A percentile compares a stretch with the other conserved stretches of the same genome.
Evolutionary conservation across 2,113 vertebrate genomes (phyloP).

Genomic region (Oostethus manadensis): DNA sequence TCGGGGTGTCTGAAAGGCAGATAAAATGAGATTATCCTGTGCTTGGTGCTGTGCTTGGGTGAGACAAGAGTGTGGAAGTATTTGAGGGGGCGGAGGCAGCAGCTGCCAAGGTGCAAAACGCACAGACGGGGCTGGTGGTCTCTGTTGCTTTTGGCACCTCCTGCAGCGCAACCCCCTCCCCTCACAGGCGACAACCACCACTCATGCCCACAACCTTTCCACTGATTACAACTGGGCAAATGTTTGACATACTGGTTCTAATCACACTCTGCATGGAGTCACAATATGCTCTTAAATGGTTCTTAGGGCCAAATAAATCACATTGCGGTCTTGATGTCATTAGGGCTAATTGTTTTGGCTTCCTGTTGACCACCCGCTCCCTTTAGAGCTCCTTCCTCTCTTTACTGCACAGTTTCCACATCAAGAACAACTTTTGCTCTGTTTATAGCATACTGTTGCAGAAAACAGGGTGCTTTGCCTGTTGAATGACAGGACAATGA

Average conservation of each 20-base stretch:
- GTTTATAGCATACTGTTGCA: no score
- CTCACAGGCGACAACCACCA: slow-evolving; percentile 24
- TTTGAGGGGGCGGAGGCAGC: slow-evolving; percentile 37
- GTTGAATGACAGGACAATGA: no score
- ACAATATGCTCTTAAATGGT: slow-evolving; percentile 53
- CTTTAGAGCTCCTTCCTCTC: slow-evolving; percentile 1
- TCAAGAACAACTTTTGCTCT: no score
- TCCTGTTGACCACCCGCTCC: slow-evolving; percentile 22
- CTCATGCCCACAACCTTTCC: slow-evolving; percentile 51
- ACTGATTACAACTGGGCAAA: slow-evolving; percentile 61
- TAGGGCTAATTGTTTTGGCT: slow-evolving; percentile 39
- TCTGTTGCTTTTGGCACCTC: slow-evolving; percentile 68
- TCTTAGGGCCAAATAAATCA: slow-evolving; percentile 49
- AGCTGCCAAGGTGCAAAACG: slow-evolving; percentile 69
- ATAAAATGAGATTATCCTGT: slow-evolving; percentile 65
- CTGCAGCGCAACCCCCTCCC: slow-evolving; percentile 38
- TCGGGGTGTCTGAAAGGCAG: slow-evolving; percentile 68
- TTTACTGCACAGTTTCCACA: not conserved
- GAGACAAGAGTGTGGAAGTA: slow-evolving; percentile 51
- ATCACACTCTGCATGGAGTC: slow-evolving; percentile 56
- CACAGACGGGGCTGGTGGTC: slow-evolving; percentile 54
- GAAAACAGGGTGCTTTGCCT: no score
- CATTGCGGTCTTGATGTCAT: slow-evolving; percentile 44
- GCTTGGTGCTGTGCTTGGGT: slow-evolving; percentile 46
- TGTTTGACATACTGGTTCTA: slow-evolving; percentile 60